Evolutionary conservation across 2,113 vertebrate species (phyloP).

Genomic region (Corythornis vintsioides): DNA sequence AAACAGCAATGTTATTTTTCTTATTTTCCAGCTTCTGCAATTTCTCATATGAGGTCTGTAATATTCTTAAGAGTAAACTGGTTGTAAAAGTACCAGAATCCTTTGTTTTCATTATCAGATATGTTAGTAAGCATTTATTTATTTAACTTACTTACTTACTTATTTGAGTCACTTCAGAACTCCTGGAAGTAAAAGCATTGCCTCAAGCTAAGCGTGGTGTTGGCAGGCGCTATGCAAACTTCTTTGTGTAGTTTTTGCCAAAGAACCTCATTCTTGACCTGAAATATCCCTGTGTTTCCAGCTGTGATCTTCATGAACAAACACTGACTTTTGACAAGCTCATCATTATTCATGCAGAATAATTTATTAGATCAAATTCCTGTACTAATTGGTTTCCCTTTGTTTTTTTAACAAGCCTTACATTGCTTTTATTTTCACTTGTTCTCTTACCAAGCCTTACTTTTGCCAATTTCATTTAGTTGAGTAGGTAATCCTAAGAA

Average conservation of each 20-base stretch:
- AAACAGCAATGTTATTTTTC: not conserved
- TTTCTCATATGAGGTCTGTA: not conserved
- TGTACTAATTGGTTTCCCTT: constrained; percentile 17
- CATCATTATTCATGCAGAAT: constrained; percentile 44
- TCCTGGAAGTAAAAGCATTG: constrained; percentile 24
- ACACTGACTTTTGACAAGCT: constrained; percentile 42
- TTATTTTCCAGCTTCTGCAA: not conserved
- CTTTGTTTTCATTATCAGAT: not conserved
- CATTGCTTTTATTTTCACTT: not conserved
- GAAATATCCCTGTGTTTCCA: constrained; percentile 58
- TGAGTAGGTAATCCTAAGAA: not conserved
- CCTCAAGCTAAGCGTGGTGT: constrained; percentile 5
- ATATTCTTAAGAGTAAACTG: not conserved
- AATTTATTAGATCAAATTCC: constrained; percentile 42
- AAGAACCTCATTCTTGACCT: constrained; percentile 45
- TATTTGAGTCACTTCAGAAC: not conserved
- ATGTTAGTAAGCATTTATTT: not conserved
- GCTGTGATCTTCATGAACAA: constrained; percentile 38
- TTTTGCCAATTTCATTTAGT: not conserved
- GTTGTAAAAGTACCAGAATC: not conserved
- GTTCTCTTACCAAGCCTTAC: not conserved
- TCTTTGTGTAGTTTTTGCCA: constrained; percentile 52
- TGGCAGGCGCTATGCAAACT: constrained; percentile 27
- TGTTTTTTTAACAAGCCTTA: constrained; percentile 18
- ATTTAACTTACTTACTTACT: not conserved